Evolutionary conservation across 2,888 invertebrate genomes (phyloP), one percentile per base, ranked within the genome.

Genomic region (Protodeltote pygarga): DNA sequence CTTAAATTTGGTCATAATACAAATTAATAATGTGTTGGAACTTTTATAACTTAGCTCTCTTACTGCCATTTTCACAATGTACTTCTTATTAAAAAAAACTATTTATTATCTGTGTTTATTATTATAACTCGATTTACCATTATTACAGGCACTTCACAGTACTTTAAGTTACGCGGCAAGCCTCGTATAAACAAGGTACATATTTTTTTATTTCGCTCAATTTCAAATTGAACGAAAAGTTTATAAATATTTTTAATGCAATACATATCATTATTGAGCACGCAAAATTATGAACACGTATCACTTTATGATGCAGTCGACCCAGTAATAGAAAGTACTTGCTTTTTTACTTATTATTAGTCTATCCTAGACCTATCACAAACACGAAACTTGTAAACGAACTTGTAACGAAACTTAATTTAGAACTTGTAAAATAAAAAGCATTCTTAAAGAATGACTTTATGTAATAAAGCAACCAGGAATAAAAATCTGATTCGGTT

Each of bases 261-360:
- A 62, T 58, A 76, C 79, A 81, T 78, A 80, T 78, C 76, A 76
- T 64, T 70, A 68, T 17, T 66, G 64, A 73, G 77, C 78, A 79
- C 73, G 72, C 66, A 66, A 65, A 35, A 40, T 62, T 49, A 62
- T 35, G 32, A 62, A 45, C 65, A 59, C 55, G 57, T 51, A 45
- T 52, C 49, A 46, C 50, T 44, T 28, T n/a, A 38, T 21, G 3
- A 31, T 39, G 70, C 53, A 59, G 62, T 69, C 54, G 52, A 50
- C 52, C 47, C 48, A 15, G 35, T 19, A 27, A 21, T 38, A 11
- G n/a, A n/a, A n/a, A n/a, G n/a, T 14, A 20, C n/a, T 14, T 23
- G 21, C 8, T 11, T 37, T 20, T 5, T 25, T 14, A 27, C 3
- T 5, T 13, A 27, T 11, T 11, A 8, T 3, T 9, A 28, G 3